phyloP scores from a whole-genome alignment of 2,113 vertebrate genomes.

The Cnemophilus loriae region DNA sequence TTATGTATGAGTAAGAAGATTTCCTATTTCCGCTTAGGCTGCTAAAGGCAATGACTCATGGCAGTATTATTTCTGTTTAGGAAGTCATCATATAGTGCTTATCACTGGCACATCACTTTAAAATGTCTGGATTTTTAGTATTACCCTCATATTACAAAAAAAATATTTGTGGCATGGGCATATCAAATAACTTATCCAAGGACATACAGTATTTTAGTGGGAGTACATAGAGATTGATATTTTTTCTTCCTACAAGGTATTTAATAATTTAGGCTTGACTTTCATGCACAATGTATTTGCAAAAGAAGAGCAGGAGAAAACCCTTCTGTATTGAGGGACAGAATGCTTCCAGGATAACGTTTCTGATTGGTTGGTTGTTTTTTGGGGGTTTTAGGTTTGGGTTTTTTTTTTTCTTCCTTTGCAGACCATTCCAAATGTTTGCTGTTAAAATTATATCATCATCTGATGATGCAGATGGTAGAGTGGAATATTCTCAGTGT shows the following conservation, averaged over 20 bases:
- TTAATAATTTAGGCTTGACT: not conserved
- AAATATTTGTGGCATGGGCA: not conserved
- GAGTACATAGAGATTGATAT: not conserved
- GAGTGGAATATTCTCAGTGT: not conserved
- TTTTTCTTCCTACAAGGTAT: not conserved
- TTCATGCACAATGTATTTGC: not conserved
- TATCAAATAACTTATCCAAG: not conserved
- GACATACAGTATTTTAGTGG: not conserved
- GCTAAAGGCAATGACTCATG: not conserved
- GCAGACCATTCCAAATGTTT: not conserved
- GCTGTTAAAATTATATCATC: not conserved
- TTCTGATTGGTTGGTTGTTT: not conserved
- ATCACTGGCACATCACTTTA: not conserved
- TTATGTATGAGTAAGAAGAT: not conserved
- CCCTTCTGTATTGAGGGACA: accelerated
- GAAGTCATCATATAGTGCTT: not conserved
- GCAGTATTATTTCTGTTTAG: not conserved
- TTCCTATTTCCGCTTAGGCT: not conserved
- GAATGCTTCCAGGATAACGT: not conserved
- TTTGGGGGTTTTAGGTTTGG: not conserved
- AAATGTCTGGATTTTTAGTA: not conserved
- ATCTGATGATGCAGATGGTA: not conserved
- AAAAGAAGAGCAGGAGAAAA: not conserved
- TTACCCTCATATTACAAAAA: not conserved
- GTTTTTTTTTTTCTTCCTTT: not conserved